These are phyloP conservation scores for Tragelaphus scriptus DNA, from an alignment of 2,113 vertebrate species.

Conservation along the genomic window DNA sequence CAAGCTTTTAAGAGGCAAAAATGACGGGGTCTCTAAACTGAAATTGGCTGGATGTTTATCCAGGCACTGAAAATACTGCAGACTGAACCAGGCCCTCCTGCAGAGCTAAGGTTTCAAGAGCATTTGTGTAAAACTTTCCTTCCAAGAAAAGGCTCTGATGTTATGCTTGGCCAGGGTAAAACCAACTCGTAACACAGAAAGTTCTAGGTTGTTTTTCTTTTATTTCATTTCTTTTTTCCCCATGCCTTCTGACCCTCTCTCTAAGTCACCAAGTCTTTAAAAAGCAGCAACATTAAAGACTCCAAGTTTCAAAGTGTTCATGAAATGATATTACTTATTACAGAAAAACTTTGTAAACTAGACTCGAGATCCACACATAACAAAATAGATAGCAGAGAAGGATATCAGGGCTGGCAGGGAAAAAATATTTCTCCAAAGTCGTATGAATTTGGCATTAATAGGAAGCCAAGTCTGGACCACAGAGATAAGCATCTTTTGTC, in stretches of 20 bases:
- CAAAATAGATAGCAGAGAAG: neutral
- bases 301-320: neutral
- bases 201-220: neutral
- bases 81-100: neutral
- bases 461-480: conserved; percentile 25
- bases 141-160: conserved; percentile 18
- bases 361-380: neutral
- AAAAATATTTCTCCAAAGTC: conserved; percentile 20
- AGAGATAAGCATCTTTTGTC: conserved; percentile 48
- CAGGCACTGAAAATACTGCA: neutral
- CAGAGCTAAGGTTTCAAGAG: neutral
- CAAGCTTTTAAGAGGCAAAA: neutral
- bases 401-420: neutral
- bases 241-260: neutral
- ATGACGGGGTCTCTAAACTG: neutral
- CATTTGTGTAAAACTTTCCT: neutral
- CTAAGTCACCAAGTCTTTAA: neutral
- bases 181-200: neutral
- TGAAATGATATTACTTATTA: neutral
- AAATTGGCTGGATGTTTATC: neutral
- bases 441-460: conserved; percentile 47
- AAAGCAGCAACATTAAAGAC: neutral
- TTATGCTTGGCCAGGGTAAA: neutral
- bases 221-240: neutral
- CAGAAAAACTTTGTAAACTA: neutral